phyloP scores from a whole-genome alignment of 2,113 vertebrate genomes.

The Eira barbara region DNA sequence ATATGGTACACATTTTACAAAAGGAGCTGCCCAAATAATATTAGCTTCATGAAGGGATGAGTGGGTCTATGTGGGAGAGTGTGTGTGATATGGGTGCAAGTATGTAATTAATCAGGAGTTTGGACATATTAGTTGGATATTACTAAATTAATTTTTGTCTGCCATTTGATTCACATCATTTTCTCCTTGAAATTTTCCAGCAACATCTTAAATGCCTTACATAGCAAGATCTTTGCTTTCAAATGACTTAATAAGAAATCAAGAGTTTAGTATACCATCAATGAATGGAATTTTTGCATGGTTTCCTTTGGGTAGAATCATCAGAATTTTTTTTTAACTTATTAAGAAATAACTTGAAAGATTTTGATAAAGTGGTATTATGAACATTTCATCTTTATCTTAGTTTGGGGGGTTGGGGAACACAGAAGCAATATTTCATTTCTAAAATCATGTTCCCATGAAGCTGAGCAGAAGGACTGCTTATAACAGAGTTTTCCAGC shows the following conservation, averaged over 20 bases:
- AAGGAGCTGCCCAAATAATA: not conserved
- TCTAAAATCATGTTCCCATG: slow-evolving; percentile 50
- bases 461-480: slow-evolving; percentile 71
- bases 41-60: not conserved
- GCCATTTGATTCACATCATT: not conserved
- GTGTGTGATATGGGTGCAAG: not conserved
- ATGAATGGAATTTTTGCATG: slow-evolving; percentile 12
- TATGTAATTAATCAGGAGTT: not conserved
- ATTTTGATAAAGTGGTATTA: slow-evolving; percentile 41
- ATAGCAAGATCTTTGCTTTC: not conserved
- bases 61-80: not conserved
- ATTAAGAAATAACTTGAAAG: slow-evolving; percentile 31
- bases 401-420: not conserved
- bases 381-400: slow-evolving; percentile 27
- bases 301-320: not conserved
- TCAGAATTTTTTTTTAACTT: not conserved
- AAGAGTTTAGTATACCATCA: slow-evolving; percentile 13
- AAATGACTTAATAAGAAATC: slow-evolving; percentile 1
- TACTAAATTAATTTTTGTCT: slow-evolving; percentile 44
- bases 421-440: slow-evolving; percentile 55
- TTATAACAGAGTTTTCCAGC: slow-evolving; percentile 65
- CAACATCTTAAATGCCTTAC: not conserved
- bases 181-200: not conserved
- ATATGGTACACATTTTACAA: not conserved
- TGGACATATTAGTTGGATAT: not conserved